Conservation (phyloP, 1,140 invertebrate genomes). For the Anagrus nilaparvatae region DNA sequence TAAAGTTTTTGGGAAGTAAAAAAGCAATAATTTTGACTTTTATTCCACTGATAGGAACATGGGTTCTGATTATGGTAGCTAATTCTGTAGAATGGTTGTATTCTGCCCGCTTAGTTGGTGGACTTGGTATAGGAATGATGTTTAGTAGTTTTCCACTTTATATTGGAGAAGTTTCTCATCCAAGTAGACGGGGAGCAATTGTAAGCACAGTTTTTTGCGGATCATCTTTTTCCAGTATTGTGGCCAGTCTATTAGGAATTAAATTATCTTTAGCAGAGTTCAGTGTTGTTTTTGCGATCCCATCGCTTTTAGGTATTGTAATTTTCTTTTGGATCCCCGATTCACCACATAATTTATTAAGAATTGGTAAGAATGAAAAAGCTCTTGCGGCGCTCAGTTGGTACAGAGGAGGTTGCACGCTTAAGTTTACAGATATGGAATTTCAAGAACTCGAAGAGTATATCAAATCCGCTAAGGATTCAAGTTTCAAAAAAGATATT, state of each 20-base stretch:
- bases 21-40: constrained; percentile 49
- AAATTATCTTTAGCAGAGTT: constrained; percentile 38
- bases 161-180: constrained; percentile 54
- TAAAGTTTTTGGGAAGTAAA: constrained; percentile 55
- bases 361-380: constrained; percentile 24
- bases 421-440: neutral
- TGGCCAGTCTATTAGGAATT: constrained; percentile 55
- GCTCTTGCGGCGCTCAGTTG: constrained; percentile 41
- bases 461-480: neutral
- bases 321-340: constrained; percentile 50
- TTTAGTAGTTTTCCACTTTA: constrained; percentile 58
- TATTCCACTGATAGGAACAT: constrained; percentile 51
- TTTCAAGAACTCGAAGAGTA: constrained; percentile 3
- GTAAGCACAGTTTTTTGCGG: constrained; percentile 24
- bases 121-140: constrained; percentile 55
- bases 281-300: constrained; percentile 42
- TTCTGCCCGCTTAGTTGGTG: constrained; percentile 44
- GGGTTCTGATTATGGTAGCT: constrained; percentile 40
- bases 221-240: constrained; percentile 55
- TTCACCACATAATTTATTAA: constrained; percentile 57
- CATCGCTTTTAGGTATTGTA: constrained; percentile 19
- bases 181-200: constrained; percentile 52
- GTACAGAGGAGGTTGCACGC: constrained; percentile 5
- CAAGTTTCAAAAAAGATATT: constrained; percentile 3
- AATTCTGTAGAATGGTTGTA: constrained; percentile 44